Evolutionary conservation across 30 jellyfish, hydroid and myxozoan genomes (phyloP).

Genomic region (Phacellophora camtschatica): DNA sequence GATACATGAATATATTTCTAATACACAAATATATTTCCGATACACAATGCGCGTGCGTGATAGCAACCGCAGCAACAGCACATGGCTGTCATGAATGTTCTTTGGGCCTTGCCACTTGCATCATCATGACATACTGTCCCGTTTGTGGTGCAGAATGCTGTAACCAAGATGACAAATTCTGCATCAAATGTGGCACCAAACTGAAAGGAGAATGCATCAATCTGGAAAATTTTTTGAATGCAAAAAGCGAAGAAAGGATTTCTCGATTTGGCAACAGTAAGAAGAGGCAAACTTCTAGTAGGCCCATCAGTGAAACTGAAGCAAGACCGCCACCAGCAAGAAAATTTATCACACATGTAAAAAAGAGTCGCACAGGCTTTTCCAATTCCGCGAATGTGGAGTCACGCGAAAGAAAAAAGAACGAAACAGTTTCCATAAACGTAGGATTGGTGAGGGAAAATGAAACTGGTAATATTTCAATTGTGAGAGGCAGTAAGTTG

Average conservation of each 20-base stretch:
- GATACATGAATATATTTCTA: no score
- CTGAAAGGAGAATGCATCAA: neutral
- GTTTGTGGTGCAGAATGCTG: neutral
- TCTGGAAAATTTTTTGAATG: neutral
- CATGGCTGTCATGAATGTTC: no score
- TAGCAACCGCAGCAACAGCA: no score
- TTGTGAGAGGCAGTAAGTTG: slow-evolving; percentile 5
- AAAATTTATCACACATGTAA: no score
- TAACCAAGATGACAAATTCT: neutral
- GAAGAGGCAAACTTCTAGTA: neutral
- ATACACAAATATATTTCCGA: no score
- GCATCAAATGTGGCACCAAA: neutral
- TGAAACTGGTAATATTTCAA: neutral
- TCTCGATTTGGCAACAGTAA: neutral
- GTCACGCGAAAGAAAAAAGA: no score
- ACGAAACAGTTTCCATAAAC: neutral
- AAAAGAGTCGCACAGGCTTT: no score
- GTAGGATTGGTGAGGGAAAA: neutral
- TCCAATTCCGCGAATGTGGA: no score
- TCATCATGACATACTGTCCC: neutral
- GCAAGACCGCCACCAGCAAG: neutral
- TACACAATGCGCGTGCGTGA: no score
- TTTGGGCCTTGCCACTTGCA: no score
- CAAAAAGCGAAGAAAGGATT: slow-evolving; percentile 2
- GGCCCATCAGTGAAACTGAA: neutral